These are phyloP conservation scores for Montifringilla adamsi DNA, from an alignment of 2,113 vertebrate species.

Conservation along the genomic window DNA sequence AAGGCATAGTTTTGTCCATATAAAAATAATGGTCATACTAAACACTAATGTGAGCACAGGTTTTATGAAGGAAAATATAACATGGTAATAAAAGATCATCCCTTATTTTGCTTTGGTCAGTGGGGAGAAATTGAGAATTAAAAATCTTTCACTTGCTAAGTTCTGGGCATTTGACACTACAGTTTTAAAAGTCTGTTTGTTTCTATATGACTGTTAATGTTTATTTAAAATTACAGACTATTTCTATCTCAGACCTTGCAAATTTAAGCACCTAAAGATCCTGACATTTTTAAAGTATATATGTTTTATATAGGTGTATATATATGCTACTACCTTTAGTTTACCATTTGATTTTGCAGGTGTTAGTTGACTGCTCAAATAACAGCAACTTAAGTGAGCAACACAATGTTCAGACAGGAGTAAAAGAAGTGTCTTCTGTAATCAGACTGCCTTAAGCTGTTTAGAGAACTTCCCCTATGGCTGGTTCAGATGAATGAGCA, in stretches of 20 bases:
- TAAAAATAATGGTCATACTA: neutral
- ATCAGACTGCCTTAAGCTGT: slow-evolving; percentile 61
- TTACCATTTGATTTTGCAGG: neutral
- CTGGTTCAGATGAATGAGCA: slow-evolving; percentile 66
- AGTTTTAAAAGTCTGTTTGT: neutral
- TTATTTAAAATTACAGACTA: neutral
- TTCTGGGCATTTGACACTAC: neutral
- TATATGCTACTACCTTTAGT: neutral
- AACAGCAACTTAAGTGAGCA: neutral
- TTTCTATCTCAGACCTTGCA: neutral
- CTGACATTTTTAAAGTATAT: neutral
- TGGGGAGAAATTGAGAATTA: neutral
- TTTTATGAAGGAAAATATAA: neutral
- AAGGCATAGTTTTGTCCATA: neutral
- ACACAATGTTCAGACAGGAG: neutral
- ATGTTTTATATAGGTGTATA: neutral
- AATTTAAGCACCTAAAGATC: neutral
- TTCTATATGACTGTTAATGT: neutral
- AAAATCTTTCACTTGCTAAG: neutral
- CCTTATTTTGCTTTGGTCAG: neutral
- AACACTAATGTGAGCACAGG: neutral
- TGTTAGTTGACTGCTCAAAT: neutral
- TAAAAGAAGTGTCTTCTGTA: slow-evolving; percentile 20
- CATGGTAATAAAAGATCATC: neutral
- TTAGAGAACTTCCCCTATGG: slow-evolving; percentile 60